These are phyloP conservation scores for Lithosia quadra DNA, from an alignment of 2,888 invertebrate genomes.

Conservation along the genomic window DNA sequence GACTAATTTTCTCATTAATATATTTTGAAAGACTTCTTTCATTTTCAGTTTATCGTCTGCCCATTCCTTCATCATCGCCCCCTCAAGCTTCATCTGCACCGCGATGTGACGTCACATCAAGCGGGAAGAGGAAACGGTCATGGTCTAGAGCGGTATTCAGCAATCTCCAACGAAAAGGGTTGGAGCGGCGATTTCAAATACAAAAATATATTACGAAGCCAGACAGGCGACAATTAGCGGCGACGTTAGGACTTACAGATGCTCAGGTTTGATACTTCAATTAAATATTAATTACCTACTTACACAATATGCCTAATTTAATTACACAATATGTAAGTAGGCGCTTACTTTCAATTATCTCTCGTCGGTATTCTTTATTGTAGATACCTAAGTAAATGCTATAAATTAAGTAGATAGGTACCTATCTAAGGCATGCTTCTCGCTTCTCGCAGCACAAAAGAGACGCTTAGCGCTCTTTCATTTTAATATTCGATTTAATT, in stretches of 20 bases:
- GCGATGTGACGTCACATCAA: constrained; percentile 84
- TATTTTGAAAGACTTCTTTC: constrained; percentile 18
- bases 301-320: too few species aligned
- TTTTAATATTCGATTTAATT: too few species aligned
- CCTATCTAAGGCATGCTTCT: too few species aligned
- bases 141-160: constrained; percentile 99
- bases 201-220: constrained; percentile 99
- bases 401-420: too few species aligned
- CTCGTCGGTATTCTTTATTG: too few species aligned
- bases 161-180: constrained; percentile 96
- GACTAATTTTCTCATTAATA: neutral
- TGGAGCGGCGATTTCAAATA: constrained; percentile 96
- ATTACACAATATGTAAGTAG: too few species aligned
- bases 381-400: too few species aligned
- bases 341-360: too few species aligned
- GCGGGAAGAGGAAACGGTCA: constrained; percentile 93
- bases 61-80: constrained; percentile 75
- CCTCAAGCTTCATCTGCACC: constrained; percentile 68
- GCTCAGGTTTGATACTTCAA: constrained; percentile 89
- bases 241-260: constrained; percentile 96
- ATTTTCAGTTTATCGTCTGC: constrained; percentile 76
- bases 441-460: too few species aligned
- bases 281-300: neutral
- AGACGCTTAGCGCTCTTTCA: too few species aligned
- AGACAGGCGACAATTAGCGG: constrained; percentile 96